phyloP scores from a whole-genome alignment of 1,140 invertebrate species.

The Phenacoccus solenopsis region DNA sequence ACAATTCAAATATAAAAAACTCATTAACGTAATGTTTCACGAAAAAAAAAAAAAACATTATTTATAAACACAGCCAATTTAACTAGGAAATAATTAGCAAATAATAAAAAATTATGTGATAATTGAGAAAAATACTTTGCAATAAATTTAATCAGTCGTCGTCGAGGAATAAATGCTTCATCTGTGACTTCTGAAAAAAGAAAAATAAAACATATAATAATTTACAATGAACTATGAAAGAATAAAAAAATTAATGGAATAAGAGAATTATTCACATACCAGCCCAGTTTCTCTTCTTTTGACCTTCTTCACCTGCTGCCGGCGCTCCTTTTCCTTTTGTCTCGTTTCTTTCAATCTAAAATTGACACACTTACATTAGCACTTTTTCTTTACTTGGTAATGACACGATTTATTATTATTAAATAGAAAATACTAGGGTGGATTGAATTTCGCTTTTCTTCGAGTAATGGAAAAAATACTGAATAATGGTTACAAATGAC shows the following conservation, averaged over 20 bases:
- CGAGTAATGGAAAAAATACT: background rate
- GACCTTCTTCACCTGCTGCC: slow-evolving; percentile 36
- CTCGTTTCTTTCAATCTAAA: slow-evolving; percentile 48
- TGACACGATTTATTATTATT: too few species aligned
- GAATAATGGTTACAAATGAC: background rate
- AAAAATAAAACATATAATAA: slow-evolving; percentile 15
- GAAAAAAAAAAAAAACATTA: background rate
- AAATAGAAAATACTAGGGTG: background rate
- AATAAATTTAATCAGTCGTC: background rate
- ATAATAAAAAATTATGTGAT: too few species aligned
- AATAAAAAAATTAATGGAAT: background rate
- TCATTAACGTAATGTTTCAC: background rate
- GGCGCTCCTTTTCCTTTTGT: slow-evolving; percentile 43
- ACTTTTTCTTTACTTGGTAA: too few species aligned
- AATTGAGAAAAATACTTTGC: too few species aligned
- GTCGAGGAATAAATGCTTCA: slow-evolving; percentile 16
- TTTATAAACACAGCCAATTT: background rate
- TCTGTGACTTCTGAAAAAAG: slow-evolving; percentile 22
- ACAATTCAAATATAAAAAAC: background rate
- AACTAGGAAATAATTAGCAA: background rate
- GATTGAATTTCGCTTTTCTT: slow-evolving; percentile 12
- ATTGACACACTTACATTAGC: too few species aligned
- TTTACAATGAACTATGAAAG: background rate
- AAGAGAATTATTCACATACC: slow-evolving; percentile 24
- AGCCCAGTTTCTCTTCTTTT: slow-evolving; percentile 28